phyloP scores from a whole-genome alignment of 2,113 vertebrate species.

The Carassius carassius region DNA sequence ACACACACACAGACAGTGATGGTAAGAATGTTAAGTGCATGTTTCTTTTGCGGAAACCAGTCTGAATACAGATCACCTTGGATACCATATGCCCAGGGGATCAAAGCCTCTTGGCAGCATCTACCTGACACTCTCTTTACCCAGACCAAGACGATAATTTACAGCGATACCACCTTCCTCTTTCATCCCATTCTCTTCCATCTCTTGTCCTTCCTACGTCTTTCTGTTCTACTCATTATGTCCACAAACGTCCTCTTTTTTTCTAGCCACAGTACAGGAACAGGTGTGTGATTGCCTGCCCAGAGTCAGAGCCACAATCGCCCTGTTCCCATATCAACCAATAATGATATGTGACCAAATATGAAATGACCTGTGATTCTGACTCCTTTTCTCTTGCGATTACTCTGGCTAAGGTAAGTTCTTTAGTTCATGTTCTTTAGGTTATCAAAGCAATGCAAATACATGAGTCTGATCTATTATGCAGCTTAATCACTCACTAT shows the following conservation, averaged over 20 bases:
- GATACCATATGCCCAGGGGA: not conserved
- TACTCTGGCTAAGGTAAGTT: conserved; percentile 23
- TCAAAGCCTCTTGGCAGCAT: conserved; percentile 1
- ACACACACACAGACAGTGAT: not conserved
- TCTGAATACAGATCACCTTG: conserved; percentile 21
- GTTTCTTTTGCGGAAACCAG: not conserved
- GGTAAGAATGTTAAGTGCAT: conserved; percentile 23
- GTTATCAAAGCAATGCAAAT: conserved; percentile 46
- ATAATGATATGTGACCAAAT: conserved; percentile 10
- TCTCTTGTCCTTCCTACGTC: conserved; percentile 6
- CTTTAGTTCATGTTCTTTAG: conserved; percentile 14
- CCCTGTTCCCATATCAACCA: conserved; percentile 2
- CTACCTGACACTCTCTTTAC: conserved; percentile 34
- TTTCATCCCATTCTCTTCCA: conserved; percentile 6
- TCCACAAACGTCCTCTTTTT: not conserved
- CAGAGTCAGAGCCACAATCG: not conserved
- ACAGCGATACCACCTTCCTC: conserved; percentile 25
- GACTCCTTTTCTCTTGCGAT: conserved; percentile 20
- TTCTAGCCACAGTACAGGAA: not conserved
- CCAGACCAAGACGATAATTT: conserved; percentile 10
- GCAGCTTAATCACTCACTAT: conserved; percentile 17
- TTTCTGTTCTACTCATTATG: conserved; percentile 2
- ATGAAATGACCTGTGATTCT: conserved; percentile 17
- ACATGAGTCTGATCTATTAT: conserved; percentile 44
- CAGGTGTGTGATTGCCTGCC: not conserved